A percentile compares a stretch with the other conserved stretches of the same genome.
These are phyloP conservation scores for Arion vulgaris DNA, from an alignment of 1,140 invertebrate species.

Conservation along the genomic window DNA sequence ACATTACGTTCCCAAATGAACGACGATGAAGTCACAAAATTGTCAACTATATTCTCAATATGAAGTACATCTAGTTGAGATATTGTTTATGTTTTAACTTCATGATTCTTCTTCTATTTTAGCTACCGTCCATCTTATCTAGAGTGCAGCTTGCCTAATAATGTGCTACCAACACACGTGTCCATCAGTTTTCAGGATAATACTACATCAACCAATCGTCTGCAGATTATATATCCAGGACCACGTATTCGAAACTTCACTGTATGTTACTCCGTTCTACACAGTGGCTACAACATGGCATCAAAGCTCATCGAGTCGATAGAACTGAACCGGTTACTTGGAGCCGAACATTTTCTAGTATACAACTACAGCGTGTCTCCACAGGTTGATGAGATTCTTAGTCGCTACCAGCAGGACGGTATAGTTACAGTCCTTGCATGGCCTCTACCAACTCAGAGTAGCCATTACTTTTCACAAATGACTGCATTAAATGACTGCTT, in stretches of 20 bases:
- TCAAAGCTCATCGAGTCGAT: slow-evolving; percentile 3
- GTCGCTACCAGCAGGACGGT: not conserved
- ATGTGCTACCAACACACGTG: too few species aligned
- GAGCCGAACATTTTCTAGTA: slow-evolving; percentile 12
- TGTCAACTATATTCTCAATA: too few species aligned
- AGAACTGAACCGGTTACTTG: slow-evolving; percentile 1
- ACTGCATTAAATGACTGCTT: slow-evolving; percentile 20
- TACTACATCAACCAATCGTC: not conserved
- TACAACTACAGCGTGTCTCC: slow-evolving; percentile 17
- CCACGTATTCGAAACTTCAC: not conserved
- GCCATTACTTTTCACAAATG: not conserved
- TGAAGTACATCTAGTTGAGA: too few species aligned
- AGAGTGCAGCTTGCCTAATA: too few species aligned
- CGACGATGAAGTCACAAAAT: too few species aligned
- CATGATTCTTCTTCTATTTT: too few species aligned
- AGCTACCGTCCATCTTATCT: too few species aligned
- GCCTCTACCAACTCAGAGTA: not conserved
- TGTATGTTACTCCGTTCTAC: slow-evolving; percentile 9
- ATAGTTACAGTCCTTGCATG: not conserved
- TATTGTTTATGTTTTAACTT: too few species aligned
- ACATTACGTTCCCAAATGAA: too few species aligned
- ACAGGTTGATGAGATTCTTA: not conserved
- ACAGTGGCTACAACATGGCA: not conserved
- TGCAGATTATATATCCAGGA: not conserved
- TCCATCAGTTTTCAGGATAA: not conserved